These are phyloP conservation scores for Pelecanus crispus DNA, from an alignment of 2,113 vertebrate genomes.

Conservation along the genomic window DNA sequence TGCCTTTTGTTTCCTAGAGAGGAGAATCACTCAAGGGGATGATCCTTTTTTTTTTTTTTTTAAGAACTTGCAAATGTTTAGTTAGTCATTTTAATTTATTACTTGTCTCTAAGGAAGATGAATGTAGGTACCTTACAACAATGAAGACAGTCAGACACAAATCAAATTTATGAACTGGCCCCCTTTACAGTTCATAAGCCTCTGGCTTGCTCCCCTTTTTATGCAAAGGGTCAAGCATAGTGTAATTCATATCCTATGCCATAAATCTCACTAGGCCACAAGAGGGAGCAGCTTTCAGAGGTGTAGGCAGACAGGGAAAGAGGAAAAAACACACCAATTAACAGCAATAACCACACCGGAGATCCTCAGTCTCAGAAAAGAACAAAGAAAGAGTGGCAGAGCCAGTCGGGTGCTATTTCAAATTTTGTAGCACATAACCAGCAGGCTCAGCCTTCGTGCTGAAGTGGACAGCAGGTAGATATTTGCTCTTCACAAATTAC, in stretches of 20 bases:
- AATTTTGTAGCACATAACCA: background rate
- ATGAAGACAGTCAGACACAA: background rate
- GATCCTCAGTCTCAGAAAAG: background rate
- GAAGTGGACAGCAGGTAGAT: background rate
- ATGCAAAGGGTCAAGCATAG: background rate
- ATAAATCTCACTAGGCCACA: slow-evolving; percentile 34
- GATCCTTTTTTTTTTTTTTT: background rate
- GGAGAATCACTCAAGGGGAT: background rate
- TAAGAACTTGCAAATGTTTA: background rate
- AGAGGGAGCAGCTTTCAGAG: slow-evolving; percentile 54
- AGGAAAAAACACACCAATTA: background rate
- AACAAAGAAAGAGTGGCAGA: background rate
- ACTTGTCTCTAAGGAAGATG: background rate
- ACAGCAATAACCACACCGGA: background rate
- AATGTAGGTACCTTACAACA: background rate
- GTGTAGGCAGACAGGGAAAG: background rate
- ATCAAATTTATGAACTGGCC: background rate
- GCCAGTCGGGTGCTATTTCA: background rate
- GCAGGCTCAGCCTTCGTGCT: background rate
- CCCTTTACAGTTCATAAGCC: background rate
- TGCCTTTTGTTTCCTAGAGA: background rate
- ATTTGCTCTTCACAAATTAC: background rate
- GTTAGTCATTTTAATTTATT: background rate
- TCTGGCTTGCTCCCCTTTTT: background rate
- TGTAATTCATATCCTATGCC: background rate